Conservation (phyloP, 2,797 vertebrate genomes). For the Rhadinocentrus ornatus region DNA sequence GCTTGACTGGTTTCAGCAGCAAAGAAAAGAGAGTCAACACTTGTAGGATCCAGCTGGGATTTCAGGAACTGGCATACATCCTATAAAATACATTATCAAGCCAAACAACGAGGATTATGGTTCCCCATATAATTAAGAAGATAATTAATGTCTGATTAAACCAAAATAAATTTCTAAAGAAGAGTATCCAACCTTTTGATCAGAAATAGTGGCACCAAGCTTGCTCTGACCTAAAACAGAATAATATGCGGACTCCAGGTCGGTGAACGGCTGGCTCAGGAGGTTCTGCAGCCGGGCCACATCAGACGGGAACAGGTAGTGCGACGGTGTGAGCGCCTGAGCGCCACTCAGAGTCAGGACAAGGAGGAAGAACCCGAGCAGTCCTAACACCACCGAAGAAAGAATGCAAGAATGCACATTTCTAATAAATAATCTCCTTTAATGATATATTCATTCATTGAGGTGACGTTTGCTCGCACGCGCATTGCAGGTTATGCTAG, state of each 20-base stretch:
- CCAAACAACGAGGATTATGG: fast-evolving
- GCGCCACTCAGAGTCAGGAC: constrained; percentile 73
- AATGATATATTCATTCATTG: constrained; percentile 49
- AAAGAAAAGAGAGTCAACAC: constrained; percentile 93
- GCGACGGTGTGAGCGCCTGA: constrained; percentile 86
- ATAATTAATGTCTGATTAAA: too few species aligned
- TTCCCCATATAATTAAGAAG: background rate
- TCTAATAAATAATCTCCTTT: background rate
- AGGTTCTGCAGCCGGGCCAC: constrained; percentile 86
- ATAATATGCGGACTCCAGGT: constrained; percentile 89
- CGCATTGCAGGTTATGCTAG: constrained; percentile 32
- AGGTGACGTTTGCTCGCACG: constrained; percentile 15
- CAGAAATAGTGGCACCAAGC: constrained; percentile 84
- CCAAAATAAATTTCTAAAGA: too few species aligned
- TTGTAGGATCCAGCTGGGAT: constrained; percentile 88
- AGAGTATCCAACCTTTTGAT: constrained; percentile 83
- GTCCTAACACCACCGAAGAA: constrained; percentile 66
- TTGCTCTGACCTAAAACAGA: constrained; percentile 88
- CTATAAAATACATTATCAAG: constrained; percentile 66
- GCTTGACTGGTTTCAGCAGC: constrained; percentile 90
- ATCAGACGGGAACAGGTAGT: constrained; percentile 88
- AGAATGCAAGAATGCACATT: background rate
- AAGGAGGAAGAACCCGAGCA: constrained; percentile 77
- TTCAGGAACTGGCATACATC: constrained; percentile 91
- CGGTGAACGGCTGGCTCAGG: constrained; percentile 85